These are phyloP conservation scores for Pogona vitticeps DNA, from an alignment of 2,113 vertebrate species.

Conservation along the genomic window DNA sequence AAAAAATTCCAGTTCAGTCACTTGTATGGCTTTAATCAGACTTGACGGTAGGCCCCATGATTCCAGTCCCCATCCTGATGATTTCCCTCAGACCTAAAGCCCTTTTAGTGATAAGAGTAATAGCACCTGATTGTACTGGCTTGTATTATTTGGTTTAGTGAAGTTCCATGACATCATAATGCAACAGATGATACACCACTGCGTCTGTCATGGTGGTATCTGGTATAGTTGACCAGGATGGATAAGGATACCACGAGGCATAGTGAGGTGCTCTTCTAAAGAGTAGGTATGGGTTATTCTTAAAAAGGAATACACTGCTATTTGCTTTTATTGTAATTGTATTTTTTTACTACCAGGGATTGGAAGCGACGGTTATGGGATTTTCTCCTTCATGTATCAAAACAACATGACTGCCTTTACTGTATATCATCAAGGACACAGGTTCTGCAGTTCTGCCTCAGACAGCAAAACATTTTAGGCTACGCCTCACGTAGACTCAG, in stretches of 20 bases:
- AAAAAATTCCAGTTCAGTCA: too few relatives aligned
- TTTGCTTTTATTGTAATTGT: too few relatives aligned
- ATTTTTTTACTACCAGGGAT: background rate
- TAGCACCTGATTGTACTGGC: background rate
- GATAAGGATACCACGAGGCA: background rate
- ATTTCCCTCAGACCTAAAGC: too few relatives aligned
- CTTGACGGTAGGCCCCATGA: too few relatives aligned
- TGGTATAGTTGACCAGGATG: background rate
- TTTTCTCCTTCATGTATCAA: background rate
- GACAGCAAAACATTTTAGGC: too few relatives aligned
- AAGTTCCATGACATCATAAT: background rate
- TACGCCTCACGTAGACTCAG: too few relatives aligned
- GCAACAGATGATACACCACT: background rate
- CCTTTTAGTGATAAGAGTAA: background rate
- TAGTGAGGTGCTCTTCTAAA: background rate
- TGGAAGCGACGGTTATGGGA: background rate
- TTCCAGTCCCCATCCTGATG: too few relatives aligned
- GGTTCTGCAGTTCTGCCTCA: too few relatives aligned
- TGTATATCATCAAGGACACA: too few relatives aligned
- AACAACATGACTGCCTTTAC: background rate
- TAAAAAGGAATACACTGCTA: background rate
- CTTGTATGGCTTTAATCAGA: too few relatives aligned
- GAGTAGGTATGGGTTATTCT: background rate
- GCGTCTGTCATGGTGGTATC: background rate
- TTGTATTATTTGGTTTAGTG: background rate